These are phyloP conservation scores for Sinocyclocheilus anophthalmus DNA, from an alignment of 2,113 vertebrate species.

Conservation along the genomic window DNA sequence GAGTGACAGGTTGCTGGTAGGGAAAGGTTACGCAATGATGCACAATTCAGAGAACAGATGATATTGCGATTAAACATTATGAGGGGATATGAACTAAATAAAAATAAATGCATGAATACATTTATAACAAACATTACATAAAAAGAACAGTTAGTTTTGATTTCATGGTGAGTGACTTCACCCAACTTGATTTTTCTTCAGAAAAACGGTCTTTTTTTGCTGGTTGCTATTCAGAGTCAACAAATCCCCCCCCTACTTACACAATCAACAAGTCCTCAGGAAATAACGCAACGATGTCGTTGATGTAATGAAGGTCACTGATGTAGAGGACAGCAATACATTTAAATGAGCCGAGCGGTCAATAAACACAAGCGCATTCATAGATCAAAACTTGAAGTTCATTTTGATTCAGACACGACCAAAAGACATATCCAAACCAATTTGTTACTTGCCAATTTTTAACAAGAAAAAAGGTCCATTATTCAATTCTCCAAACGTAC, in stretches of 20 bases:
- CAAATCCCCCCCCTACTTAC: neutral
- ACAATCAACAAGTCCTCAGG: neutral
- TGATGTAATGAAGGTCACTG: no score
- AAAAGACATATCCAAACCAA: no score
- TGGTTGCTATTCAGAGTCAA: neutral
- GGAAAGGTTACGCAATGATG: neutral
- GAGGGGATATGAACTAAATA: no score
- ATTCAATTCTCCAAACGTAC: constrained; percentile 67
- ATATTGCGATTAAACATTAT: neutral
- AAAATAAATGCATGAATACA: neutral
- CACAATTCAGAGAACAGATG: neutral
- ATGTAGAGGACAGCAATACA: neutral
- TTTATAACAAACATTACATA: neutral
- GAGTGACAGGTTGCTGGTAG: neutral
- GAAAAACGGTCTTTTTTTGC: neutral
- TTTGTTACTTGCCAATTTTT: no score
- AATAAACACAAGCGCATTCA: neutral
- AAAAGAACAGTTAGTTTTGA: neutral
- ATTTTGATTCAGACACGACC: neutral
- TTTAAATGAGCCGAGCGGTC: neutral
- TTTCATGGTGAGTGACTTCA: neutral
- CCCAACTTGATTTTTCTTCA: neutral
- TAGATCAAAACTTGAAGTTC: neutral
- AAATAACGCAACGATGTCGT: neutral
- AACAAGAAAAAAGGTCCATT: neutral